Conservation (phyloP, 2,797 vertebrate genomes). For the Lagodon rhomboides region DNA sequence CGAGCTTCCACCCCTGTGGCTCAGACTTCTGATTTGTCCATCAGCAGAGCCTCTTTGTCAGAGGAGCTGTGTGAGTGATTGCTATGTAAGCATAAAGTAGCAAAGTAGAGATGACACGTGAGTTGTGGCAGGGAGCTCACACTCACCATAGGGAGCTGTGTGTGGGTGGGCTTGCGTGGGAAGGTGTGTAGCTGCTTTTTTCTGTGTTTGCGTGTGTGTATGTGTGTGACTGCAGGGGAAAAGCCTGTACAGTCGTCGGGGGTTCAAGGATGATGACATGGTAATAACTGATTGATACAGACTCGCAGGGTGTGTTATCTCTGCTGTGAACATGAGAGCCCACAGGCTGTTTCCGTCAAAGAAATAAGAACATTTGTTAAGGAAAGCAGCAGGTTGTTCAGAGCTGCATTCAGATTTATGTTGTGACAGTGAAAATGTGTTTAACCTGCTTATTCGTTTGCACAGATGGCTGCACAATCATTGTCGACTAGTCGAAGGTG, state of each 20-base stretch:
- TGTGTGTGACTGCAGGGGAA: conserved; percentile 10
- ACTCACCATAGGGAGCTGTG: conserved; percentile 25
- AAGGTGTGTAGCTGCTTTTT: conserved; percentile 28
- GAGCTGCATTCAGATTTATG: background rate
- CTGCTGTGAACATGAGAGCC: background rate
- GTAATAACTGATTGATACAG: conserved; percentile 12
- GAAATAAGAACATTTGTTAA: conserved; percentile 3
- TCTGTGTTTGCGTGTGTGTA: background rate
- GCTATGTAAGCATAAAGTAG: conserved; percentile 42
- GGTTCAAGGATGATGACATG: conserved; percentile 48
- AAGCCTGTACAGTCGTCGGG: background rate
- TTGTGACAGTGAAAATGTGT: background rate
- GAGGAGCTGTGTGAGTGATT: conserved; percentile 29
- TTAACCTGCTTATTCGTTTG: background rate
- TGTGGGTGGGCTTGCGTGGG: conserved; percentile 60
- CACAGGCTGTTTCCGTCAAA: background rate
- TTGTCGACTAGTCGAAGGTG: too few relatives aligned
- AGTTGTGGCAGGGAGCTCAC: conserved; percentile 40
- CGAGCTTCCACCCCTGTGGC: background rate
- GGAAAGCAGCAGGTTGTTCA: background rate
- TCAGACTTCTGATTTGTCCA: conserved; percentile 16
- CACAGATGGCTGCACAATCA: background rate
- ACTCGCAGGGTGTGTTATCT: background rate
- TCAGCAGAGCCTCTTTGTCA: conserved; percentile 17
- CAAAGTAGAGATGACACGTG: conserved; percentile 53